Conservation (phyloP, 1,140 invertebrate genomes). For the Eriocheir sinensis region DNA sequence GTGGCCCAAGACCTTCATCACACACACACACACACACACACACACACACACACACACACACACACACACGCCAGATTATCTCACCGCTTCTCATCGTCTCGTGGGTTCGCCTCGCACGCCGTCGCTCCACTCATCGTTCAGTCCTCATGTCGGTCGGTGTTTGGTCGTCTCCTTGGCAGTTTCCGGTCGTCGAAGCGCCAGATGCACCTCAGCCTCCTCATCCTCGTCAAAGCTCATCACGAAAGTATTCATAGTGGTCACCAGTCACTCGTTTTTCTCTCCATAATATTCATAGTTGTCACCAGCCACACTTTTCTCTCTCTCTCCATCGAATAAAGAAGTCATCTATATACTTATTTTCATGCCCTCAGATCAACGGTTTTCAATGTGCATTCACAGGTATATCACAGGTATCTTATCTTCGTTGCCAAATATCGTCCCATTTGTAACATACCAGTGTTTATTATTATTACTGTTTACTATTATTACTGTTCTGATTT, state of each 20-base stretch:
- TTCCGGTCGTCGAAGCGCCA: too few species aligned
- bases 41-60: conserved; percentile 2
- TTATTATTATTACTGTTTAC: too few species aligned
- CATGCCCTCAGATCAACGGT: not conserved
- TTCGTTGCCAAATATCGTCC: too few species aligned
- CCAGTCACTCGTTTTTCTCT: not conserved
- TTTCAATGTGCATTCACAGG: not conserved
- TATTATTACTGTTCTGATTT: too few species aligned
- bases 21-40: too few species aligned
- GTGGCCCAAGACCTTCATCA: not conserved
- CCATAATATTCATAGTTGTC: not conserved
- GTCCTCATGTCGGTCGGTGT: not conserved
- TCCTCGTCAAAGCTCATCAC: not conserved
- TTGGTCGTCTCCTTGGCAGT: not conserved
- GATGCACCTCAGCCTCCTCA: too few species aligned
- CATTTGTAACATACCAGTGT: too few species aligned
- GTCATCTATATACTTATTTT: not conserved
- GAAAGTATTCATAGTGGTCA: not conserved
- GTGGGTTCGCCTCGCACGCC: not conserved
- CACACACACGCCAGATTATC: not conserved
- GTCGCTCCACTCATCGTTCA: not conserved
- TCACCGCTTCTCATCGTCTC: not conserved
- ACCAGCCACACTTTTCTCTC: not conserved
- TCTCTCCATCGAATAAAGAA: not conserved
- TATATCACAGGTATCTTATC: too few species aligned